Evolutionary conservation across 2,888 invertebrate species (phyloP), one percentile per base, ranked within the genome.

Genomic region (Gasteruption jaculator): DNA sequence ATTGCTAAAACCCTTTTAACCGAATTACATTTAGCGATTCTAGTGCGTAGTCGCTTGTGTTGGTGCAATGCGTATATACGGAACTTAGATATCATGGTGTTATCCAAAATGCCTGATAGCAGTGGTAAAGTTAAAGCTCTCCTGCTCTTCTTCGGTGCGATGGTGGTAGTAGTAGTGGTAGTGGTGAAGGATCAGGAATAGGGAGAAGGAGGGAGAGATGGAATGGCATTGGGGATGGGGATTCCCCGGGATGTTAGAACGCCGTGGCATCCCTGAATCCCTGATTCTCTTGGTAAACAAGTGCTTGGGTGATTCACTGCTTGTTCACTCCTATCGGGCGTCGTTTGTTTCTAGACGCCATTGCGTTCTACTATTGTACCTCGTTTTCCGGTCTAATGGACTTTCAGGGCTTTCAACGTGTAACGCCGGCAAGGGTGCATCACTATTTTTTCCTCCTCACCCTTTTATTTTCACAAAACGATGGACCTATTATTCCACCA

Each of bases 1-100:
- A 68, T 68, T 66, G 63, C 68, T 67, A 68, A 68, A 68, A 68
- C 68, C 68, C 67, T 68, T 68, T 68, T 66, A 68, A 67, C 68
- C 63, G 65, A 68, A 68, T 67, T 68, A 68, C 68, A 68, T 68
- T 67, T 66, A 66, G 67, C 61, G 63, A 68, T 68, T 68, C 67
- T 54, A 63, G 57, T 63, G 56, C 57, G n/a, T n/a, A n/a, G n/a
- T n/a, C 58, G 58, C 48, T 58, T 58, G 52, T 52, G 54, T 52
- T 50, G 53, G 50, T 49, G 49, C 46, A 49, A 41, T n/a, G n/a
- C n/a, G n/a, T n/a, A n/a, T n/a, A n/a, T n/a, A n/a, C n/a, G n/a
- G n/a, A n/a, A n/a, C n/a, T n/a, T n/a, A n/a, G n/a, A n/a, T n/a
- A n/a, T n/a, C n/a, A n/a, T n/a, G n/a, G n/a, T n/a, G n/a, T n/a